A percentile compares a stretch with the other conserved stretches of the same genome.
These are phyloP conservation scores for Sthenelais limicola DNA, from an alignment of 2,888 invertebrate genomes.

Conservation along the genomic window DNA sequence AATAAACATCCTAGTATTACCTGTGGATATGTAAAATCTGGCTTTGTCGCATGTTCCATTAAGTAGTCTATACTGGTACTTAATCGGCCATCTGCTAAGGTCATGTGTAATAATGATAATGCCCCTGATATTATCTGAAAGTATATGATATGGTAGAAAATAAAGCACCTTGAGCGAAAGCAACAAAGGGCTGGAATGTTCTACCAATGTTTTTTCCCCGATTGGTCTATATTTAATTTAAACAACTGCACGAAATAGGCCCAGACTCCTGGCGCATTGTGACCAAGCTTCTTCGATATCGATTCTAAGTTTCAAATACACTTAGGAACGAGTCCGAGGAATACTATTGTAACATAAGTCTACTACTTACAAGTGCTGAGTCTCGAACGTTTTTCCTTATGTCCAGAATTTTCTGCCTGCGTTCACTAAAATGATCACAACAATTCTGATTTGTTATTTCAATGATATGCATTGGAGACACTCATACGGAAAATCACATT, in stretches of 20 bases:
- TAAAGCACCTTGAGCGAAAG: no score
- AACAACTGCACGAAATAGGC: no score
- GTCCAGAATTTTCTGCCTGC: slow-evolving; percentile 24
- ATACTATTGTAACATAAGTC: no score
- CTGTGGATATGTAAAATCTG: slow-evolving; percentile 53
- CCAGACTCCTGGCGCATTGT: no score
- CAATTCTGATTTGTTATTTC: no score
- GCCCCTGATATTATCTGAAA: slow-evolving; percentile 65
- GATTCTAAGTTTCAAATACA: no score
- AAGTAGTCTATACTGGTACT: slow-evolving; percentile 72
- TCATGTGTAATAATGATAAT: slow-evolving; percentile 64
- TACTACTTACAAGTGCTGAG: slow-evolving; percentile 40
- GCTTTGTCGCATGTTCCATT: slow-evolving; percentile 55
- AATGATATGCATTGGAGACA: no score
- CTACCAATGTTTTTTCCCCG: background rate
- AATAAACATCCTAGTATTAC: slow-evolving; percentile 47
- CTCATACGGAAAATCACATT: no score
- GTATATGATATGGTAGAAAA: slow-evolving; percentile 12
- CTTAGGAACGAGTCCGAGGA: no score
- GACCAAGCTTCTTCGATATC: no score
- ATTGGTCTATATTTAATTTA: background rate
- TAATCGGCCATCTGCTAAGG: slow-evolving; percentile 73
- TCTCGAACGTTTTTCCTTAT: slow-evolving; percentile 44
- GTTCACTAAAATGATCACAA: slow-evolving; percentile 29
- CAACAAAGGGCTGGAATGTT: background rate